A percentile compares a stretch with the other conserved stretches of the same genome.
phyloP scores from a whole-genome alignment of 2,888 invertebrate genomes.

The Sericinus montela region DNA sequence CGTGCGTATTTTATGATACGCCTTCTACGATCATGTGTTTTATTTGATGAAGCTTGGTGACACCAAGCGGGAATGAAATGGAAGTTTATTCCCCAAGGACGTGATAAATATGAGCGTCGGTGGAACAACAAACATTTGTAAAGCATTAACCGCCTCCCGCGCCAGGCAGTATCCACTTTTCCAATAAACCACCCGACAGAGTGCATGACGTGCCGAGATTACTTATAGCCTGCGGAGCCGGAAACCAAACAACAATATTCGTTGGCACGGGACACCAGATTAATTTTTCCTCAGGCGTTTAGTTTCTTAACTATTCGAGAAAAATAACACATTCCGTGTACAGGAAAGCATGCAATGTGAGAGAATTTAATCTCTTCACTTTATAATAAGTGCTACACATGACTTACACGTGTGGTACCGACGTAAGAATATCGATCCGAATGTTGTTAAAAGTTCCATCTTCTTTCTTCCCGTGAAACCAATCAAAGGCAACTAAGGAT shows the following conservation, averaged over 20 bases:
- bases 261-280: slow-evolving; percentile 64
- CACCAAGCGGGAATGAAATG: slow-evolving; percentile 18
- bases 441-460: too few relatives aligned
- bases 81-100: neutral
- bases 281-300: slow-evolving; percentile 68
- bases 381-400: too few relatives aligned
- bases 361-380: too few relatives aligned
- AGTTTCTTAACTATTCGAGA: slow-evolving; percentile 36
- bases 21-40: too few relatives aligned
- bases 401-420: too few relatives aligned
- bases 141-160: slow-evolving; percentile 28
- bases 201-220: slow-evolving; percentile 72
- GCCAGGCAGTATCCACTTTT: slow-evolving; percentile 50
- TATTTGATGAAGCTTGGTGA: slow-evolving; percentile 32
- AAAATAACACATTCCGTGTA: slow-evolving; percentile 3
- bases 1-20: too few relatives aligned
- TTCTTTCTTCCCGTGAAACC: too few relatives aligned
- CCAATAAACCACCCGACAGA: slow-evolving; percentile 64
- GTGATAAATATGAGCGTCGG: neutral
- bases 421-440: too few relatives aligned
- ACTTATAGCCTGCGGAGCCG: slow-evolving; percentile 60
- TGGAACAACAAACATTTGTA: slow-evolving; percentile 35
- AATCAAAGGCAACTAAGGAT: too few relatives aligned
- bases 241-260: slow-evolving; percentile 71
- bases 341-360: too few relatives aligned